phyloP scores from a whole-genome alignment of 2,113 vertebrate genomes.

The Sitta europaea region DNA sequence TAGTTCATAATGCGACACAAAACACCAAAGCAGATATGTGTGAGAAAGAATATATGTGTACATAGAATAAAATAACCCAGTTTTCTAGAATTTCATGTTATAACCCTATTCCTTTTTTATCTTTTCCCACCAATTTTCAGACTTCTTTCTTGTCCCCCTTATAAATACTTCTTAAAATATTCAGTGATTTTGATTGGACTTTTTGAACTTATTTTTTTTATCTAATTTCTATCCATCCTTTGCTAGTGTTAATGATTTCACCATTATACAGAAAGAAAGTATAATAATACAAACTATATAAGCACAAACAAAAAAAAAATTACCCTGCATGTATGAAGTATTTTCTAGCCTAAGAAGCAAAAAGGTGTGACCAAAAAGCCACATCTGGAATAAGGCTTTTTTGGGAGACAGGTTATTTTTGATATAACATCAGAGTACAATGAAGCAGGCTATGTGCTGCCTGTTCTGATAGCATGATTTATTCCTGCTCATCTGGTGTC shows the following conservation, averaged over 20 bases:
- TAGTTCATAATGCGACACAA: neutral
- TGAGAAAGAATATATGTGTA: neutral
- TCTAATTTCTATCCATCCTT: neutral
- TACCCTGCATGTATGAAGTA: neutral
- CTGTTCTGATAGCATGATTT: conserved; percentile 26
- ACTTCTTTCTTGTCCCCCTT: neutral
- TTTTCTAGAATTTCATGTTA: neutral
- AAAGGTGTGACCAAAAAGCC: neutral
- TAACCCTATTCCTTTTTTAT: neutral
- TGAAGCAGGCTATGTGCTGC: neutral
- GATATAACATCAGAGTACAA: neutral
- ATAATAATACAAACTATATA: neutral
- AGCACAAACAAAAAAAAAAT: neutral
- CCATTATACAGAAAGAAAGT: neutral
- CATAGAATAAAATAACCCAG: neutral
- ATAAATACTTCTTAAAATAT: neutral
- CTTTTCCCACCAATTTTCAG: neutral
- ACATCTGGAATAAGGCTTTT: neutral
- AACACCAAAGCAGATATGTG: neutral
- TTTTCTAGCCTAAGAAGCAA: neutral
- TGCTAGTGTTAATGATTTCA: neutral
- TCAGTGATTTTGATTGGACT: neutral
- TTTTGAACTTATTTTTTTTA: neutral
- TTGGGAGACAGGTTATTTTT: neutral
- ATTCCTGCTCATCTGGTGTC: conserved; percentile 5